A percentile compares a stretch with the other conserved stretches of the same genome.
phyloP scores from a whole-genome alignment of 2,888 invertebrate genomes.

The Campaea margaritaria region DNA sequence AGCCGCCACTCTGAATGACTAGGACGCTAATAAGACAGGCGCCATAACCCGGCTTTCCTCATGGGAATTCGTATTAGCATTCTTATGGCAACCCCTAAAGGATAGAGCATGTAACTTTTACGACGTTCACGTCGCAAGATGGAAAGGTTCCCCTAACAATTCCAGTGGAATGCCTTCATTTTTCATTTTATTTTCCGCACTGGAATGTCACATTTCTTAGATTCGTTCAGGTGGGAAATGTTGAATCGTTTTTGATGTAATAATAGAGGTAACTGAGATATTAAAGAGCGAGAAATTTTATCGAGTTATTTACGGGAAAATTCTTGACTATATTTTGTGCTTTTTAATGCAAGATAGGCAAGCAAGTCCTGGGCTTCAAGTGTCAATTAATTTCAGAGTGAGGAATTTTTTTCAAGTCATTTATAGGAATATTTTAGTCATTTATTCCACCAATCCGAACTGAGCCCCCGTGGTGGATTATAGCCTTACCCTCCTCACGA shows the following conservation, averaged over 20 bases:
- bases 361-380: background rate
- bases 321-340: no score
- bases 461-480: no score
- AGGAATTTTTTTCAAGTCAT: no score
- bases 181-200: conserved; percentile 25
- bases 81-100: conserved; percentile 26
- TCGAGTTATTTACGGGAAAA: no score
- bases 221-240: conserved; percentile 10
- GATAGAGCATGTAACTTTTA: conserved; percentile 34
- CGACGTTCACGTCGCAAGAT: conserved; percentile 35
- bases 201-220: conserved; percentile 14
- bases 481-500: no score
- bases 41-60: conserved; percentile 11
- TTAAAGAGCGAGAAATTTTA: background rate
- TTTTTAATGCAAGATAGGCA: background rate
- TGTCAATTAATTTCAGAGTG: no score
- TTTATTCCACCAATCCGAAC: no score
- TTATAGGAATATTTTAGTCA: no score
- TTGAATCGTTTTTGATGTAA: conserved; percentile 3
- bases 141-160: conserved; percentile 31
- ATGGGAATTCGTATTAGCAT: conserved; percentile 26
- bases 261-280: background rate
- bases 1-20: conserved; percentile 6
- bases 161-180: conserved; percentile 18
- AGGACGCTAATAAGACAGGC: conserved; percentile 13